Base-by-base conservation (phyloP, 2,797 vertebrate species). In the Tinamus major region DNA sequence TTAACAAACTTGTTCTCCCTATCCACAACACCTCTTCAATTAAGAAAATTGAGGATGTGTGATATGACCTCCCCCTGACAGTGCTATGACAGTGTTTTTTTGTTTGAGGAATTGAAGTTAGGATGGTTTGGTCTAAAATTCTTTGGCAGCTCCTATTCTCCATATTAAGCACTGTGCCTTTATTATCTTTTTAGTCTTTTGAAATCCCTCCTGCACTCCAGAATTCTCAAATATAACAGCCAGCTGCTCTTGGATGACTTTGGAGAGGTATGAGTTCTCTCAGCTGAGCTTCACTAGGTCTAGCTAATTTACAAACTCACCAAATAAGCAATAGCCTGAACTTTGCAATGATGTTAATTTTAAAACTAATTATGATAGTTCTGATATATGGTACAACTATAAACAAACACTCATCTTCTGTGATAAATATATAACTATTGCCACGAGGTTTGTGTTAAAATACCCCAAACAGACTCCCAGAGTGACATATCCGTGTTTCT, bases 371-470 rank as follows among this genome's bases (percentile, higher is more conserved):
- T 55, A 17, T 55, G 53, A 55, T 55, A 31, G 31, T 55, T 55
- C 29, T 55, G 53, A 29, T 31, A 31, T 31, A 55, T 31, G 29
- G 53, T 31, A 55, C 27, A 31, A 17, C 53, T 55, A 55, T 31
- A 15, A 31, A 55, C 29, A 31, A 31, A 31, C 31, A 2, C 23
- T 55, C 33, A 48, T n/a, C 59, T 85, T 62, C 27, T 48, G 12
- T 63, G n/a, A 6, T 24, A 71, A 31, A n/a, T 23, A 18, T 0
- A 1, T 37, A 80, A 4, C 58, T 53, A 31, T n/a, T 29, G 51
- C 51, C 51, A 29, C 27, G 29, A 29, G 15, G 27, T 53, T 42
- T 56, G 46, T 41, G 55, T 68, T 51, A 37, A 75, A 76, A 33
- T 29, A 70, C 41, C 33, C 29, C 33, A 53, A 2, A 31, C 33